A percentile compares a stretch with the other conserved stretches of the same genome.
These are phyloP conservation scores for Aspidiotus rigidus DNA, from an alignment of 2,888 invertebrate genomes.

Conservation along the genomic window DNA sequence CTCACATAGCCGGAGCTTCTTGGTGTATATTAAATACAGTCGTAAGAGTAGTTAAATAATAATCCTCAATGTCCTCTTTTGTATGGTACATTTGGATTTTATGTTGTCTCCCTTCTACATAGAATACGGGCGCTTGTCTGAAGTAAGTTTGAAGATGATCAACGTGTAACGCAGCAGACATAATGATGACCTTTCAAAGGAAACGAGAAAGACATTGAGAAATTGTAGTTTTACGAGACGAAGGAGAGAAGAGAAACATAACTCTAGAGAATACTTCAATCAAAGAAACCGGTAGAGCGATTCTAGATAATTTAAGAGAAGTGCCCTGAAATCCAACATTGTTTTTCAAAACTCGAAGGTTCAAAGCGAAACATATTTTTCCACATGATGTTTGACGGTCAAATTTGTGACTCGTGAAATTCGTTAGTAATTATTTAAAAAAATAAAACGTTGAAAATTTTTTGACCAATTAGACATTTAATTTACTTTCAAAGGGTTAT, in stretches of 20 bases:
- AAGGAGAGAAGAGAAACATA: neutral
- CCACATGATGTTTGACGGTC: no score
- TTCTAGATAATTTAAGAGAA: no score
- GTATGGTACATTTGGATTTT: constrained; percentile 68
- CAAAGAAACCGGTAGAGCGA: no score
- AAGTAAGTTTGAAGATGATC: constrained; percentile 87
- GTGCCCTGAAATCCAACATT: no score
- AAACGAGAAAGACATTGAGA: neutral
- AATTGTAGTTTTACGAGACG: no score
- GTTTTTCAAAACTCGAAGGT: no score
- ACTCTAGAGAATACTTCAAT: no score
- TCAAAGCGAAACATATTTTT: no score
- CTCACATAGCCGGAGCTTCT: constrained; percentile 68
- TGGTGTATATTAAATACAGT: constrained; percentile 84
- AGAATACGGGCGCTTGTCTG: constrained; percentile 72
- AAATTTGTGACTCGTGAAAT: no score
- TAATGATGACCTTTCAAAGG: constrained; percentile 60
- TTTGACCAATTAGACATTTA: no score
- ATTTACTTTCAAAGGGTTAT: constrained; percentile 54
- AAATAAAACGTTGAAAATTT: no score
- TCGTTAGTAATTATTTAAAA: no score
- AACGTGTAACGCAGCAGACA: constrained; percentile 96
- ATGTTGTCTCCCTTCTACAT: constrained; percentile 80
- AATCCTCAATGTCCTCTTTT: constrained; percentile 66
- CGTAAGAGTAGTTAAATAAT: constrained; percentile 69